Evolutionary conservation across 2,888 invertebrate species (phyloP), one percentile per base, ranked within the genome.

Genomic region (Eupithecia tripunctaria): DNA sequence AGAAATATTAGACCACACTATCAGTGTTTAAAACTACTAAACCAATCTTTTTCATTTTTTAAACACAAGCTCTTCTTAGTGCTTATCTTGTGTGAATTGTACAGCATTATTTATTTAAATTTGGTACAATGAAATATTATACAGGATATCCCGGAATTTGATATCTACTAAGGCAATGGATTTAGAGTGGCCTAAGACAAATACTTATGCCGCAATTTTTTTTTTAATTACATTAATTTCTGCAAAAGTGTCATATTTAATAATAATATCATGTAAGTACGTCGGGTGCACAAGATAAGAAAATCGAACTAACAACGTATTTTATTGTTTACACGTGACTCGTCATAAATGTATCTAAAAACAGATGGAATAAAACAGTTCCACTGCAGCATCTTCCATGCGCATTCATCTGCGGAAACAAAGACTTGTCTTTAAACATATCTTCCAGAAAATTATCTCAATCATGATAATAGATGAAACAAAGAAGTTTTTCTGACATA

Each of bases 261-360:
- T 5, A 7, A 8, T 36, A 36, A 36, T 8, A 21, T 60, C 27
- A 25, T 7, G 60, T 3, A 60, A 7, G 60, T 7, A 60, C 60
- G 29, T 18, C 27, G 27, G 29, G 18, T 60, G 27, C 18, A 60
- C 32, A 63, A 0, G 63, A 12, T 63, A 15, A 21, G 36, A 63
- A 63, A 63, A 63, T 60, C 38, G n/a, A 38, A 25, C 38, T 41
- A 36, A 5, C 62, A n/a, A 63, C 21, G 38, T 36, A 14, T 36
- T 63, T 83, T 85, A 87, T 86, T 86, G 84, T 89, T 87, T 85
- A 85, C 89, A 86, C 84, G 84, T 85, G 81, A 86, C 82, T 75
- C 78, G 83, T 85, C 88, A 63, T 90, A 89, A 85, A 88, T 84
- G 79, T 80, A 73, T 75, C 76, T 76, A 80, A n/a, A 82, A 86